Evolutionary conservation across 2,113 vertebrate genomes (phyloP), one percentile per base, ranked within the genome.

Genomic region (Pseudopipra pipra): DNA sequence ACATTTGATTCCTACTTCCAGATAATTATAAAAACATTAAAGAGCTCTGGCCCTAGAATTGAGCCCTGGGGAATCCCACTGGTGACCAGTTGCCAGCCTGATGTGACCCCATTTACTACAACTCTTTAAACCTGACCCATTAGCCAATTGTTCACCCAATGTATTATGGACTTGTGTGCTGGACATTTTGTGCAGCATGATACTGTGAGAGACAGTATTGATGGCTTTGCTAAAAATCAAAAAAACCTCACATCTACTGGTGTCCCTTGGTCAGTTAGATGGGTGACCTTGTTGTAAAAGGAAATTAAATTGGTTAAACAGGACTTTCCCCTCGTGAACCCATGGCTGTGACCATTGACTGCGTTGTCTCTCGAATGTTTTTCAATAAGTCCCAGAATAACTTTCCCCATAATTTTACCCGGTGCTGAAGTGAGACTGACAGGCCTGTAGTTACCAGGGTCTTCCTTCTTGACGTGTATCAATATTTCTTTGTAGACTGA

Each of bases 401-500:
- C 35, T 54, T 83, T 68, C 39, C 33, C 63, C 55, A 43, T 87
- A 71, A 71, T 78, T 87, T 79, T 87, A 55, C 41, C 41, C 41
- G 56, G 24, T 70, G 35, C n/a, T 79, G 56, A 78, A 78, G 23
- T 63, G 56, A 87, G 74, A 71, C 47, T 87, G 44, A 68, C 25
- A 85, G 62, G 33, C 63, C 39, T 65, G 63, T 85, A 86, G 67
- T 76, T 86, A 76, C 76, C 87, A 72, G 82, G 56, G 44, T 82
- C 70, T 72, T 86, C 82, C 65, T 93, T 81, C 58, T 85, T 93
- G 83, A 94, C 66, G 44, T 87, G 37, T 92, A 87, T 90, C 47
- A 71, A 91, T 89, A 96, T 81, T 84, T 89, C 81, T 96, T 94
- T 97, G 24, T 97, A 99, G 99, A 93, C 98, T 99, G 95, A 99